Evolutionary conservation across 2,888 invertebrate genomes (phyloP), one percentile per base, ranked within the genome.

Genomic region (Leptopilina myrica): DNA sequence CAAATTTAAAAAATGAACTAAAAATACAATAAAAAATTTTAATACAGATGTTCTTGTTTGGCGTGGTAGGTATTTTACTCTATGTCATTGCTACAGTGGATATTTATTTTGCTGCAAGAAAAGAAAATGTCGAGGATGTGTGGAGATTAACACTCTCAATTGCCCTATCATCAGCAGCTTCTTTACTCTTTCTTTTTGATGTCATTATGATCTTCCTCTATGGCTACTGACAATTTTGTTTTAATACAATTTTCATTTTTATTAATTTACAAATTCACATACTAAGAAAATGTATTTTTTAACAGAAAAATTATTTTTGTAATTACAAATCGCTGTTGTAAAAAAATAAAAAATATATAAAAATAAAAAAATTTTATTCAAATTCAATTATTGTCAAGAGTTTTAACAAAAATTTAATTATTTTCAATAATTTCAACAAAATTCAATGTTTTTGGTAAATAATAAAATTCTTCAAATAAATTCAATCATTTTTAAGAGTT

Each of bases 21-120:
- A 43, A 77, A 78, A 12, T 53, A 69, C 56, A 2, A 76, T 73
- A 26, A 49, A 62, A 46, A 62, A 33, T 26, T 64, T 20, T 6
- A 40, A 73, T 62, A 62, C 75, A 89, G 89, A 89, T 88, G 88
- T 89, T 88, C 69, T 80, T 89, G 14, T 86, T 88, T 76, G 87
- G 87, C 46, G 66, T 88, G 2, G 77, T 87, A 11, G 88, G 86
- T 7, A 82, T 85, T 7, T 14, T 87, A 8, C 77, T 85, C 0
- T 88, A 88, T 80, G 77, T 86, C 8, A 56, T 88, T 33, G 85
- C 87, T 33, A 81, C 87, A 9, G 81, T 82, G 53, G 81, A 80
- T 46, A 84, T 87, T 75, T 84, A 86, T 69, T 78, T 84, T 46
- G 76, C 82, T 8, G 79, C 80, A 9, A 85, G 78, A 64, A 86